Evolutionary conservation across 2,888 invertebrate species (phyloP).

Genomic region (Drosophila nigritarsus): DNA sequence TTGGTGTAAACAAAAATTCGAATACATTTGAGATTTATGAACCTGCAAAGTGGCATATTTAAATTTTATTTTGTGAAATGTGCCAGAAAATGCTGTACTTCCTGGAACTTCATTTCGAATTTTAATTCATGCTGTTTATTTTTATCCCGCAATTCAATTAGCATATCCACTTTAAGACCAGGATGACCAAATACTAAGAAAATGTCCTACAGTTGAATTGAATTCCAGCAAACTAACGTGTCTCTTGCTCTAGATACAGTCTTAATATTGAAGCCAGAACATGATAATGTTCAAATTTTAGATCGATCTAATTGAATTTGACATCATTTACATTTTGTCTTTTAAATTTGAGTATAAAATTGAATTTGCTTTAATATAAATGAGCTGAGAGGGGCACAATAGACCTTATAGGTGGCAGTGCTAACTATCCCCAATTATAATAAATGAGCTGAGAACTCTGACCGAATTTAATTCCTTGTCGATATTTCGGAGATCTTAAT

Average conservation of each 20-base stretch:
- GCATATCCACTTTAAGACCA: constrained; percentile 5
- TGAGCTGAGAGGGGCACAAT: no score
- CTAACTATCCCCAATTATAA: no score
- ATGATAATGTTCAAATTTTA: neutral
- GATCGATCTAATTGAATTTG: neutral
- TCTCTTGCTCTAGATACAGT: neutral
- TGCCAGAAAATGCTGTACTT: constrained; percentile 25
- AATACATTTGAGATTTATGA: constrained; percentile 50
- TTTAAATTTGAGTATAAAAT: no score
- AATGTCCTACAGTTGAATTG: neutral
- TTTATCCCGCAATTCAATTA: constrained; percentile 31
- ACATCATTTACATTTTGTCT: rapidly evolving
- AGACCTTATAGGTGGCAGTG: no score
- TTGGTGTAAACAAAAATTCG: constrained; percentile 46
- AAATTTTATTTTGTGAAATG: constrained; percentile 42
- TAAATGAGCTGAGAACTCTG: neutral
- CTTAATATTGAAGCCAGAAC: neutral
- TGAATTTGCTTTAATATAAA: neutral
- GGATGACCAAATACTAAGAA: neutral
- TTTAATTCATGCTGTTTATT: constrained; percentile 21
- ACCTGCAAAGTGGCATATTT: constrained; percentile 53
- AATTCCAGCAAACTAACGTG: neutral
- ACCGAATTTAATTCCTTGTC: neutral
- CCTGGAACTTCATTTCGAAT: constrained; percentile 10
- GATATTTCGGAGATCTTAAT: neutral